A percentile compares a stretch with the other conserved stretches of the same genome.
phyloP scores from a whole-genome alignment of 2,888 invertebrate genomes.

The Cheilosia vulpina region DNA sequence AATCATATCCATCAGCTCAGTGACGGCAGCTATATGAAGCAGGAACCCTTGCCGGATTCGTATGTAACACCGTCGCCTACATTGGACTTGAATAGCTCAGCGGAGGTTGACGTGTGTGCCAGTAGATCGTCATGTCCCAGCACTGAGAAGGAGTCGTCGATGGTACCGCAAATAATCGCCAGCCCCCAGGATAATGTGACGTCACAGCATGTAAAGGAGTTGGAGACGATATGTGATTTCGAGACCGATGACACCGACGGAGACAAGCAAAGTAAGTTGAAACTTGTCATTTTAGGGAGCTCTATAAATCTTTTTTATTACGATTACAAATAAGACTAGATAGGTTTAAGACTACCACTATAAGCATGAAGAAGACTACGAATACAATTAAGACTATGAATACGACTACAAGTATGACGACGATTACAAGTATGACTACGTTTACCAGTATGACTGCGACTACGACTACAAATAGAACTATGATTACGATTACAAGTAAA shows the following conservation, averaged over 20 bases:
- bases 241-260: slow-evolving; percentile 52
- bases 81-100: slow-evolving; percentile 81
- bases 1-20: slow-evolving; percentile 37
- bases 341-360: too few species aligned
- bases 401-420: too few species aligned
- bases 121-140: slow-evolving; percentile 77
- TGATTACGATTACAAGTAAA: too few species aligned
- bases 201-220: slow-evolving; percentile 78
- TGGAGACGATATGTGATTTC: slow-evolving; percentile 78
- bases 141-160: slow-evolving; percentile 65
- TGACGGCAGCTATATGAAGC: slow-evolving; percentile 77
- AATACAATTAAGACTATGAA: too few species aligned
- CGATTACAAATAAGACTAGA: too few species aligned
- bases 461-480: too few species aligned
- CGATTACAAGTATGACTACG: too few species aligned
- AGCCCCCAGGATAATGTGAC: slow-evolving; percentile 65
- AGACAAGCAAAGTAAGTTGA: slow-evolving; percentile 55
- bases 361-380: too few species aligned
- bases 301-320: background rate
- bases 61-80: slow-evolving; percentile 82
- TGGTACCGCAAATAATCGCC: background rate
- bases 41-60: slow-evolving; percentile 80
- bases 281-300: background rate
- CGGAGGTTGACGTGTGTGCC: slow-evolving; percentile 80
- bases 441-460: too few species aligned